Conservation (phyloP, 92 coral and sea anemone species). For the Epizoanthus stellaris region DNA sequence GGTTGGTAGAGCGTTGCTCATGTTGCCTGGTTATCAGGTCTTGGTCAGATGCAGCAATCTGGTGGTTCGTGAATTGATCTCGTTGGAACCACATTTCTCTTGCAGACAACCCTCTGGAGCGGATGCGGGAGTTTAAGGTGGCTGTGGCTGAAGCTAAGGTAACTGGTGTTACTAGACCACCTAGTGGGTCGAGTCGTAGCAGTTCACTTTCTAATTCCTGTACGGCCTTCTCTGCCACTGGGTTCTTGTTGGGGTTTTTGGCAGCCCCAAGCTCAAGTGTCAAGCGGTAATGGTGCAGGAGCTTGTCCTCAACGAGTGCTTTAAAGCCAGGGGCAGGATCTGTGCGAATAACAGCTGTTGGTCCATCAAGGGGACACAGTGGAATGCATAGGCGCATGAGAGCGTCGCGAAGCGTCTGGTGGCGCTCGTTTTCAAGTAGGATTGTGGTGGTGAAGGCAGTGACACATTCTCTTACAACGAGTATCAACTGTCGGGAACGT, state of each 20-base stretch:
- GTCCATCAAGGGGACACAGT: slow-evolving; percentile 10
- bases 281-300: background rate
- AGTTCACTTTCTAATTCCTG: background rate
- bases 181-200: background rate
- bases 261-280: background rate
- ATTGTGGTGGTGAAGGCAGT: slow-evolving; percentile 27
- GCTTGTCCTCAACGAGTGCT: slow-evolving; percentile 12
- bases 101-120: slow-evolving; percentile 1
- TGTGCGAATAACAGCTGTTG: background rate
- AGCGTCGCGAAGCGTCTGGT: slow-evolving; percentile 22
- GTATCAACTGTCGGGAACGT: slow-evolving; percentile 16
- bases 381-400: slow-evolving; percentile 22
- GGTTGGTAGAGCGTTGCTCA: slow-evolving; percentile 14
- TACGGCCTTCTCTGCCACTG: slow-evolving; percentile 5
- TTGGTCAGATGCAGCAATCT: background rate
- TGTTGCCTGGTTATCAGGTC: slow-evolving; percentile 5
- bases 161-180: background rate
- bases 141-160: background rate
- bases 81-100: slow-evolving; percentile 21
- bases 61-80: background rate
- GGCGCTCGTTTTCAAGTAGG: slow-evolving; percentile 22
- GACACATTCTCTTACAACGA: slow-evolving; percentile 29
- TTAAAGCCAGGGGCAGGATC: slow-evolving; percentile 34
- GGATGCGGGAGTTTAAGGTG: background rate
- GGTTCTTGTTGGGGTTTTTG: slow-evolving; percentile 16